Base-by-base conservation (phyloP, 2,797 vertebrate genomes). In the Merluccius polli region DNA sequence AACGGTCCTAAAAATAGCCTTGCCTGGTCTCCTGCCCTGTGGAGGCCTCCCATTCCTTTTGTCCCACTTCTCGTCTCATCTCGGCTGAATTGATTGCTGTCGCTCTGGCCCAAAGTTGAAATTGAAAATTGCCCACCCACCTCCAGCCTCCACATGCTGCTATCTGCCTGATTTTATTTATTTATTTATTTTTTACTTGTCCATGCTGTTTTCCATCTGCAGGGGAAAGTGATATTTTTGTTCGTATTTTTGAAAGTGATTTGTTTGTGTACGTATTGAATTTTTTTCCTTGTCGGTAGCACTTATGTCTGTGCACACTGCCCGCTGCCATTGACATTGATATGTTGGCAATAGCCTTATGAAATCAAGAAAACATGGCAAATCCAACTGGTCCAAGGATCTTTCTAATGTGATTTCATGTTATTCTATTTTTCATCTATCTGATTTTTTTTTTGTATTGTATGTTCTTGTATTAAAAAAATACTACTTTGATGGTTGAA, bases 1-100 rank as follows among this genome's bases (percentile, higher is more conserved):
- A 86, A 87, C 84, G 73, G 73, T 85, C 75, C 92, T 93, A 91
- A 93, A 94, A 94, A 93, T 92, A 93, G 89, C 89, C 81, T 5
- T 75, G 74, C 32, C 30, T 9, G 29, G 1, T 24, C 78, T 84
- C 71, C 41, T 6, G 79, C 33, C 84, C 12, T 78, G 52, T 75
- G 76, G 80, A 63, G 90, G 87, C 89, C 90, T 87, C 86, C 89
- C 83, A 76, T 91, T 92, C 89, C 87, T 86, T 90, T 91, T 93
- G 93, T 91, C 91, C 89, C 89, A 89, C 82, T 93, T 92, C 79
- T 77, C 77, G 68, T 92, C 87, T 91, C 86, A 85, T 89, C 90
- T 88, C 87, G 76, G 82, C 83, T 90, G 82, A 92, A 93, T 90
- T 89, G 88, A 93, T 93, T 84, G 78, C 85, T 70, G 87, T 89